Base-by-base conservation (phyloP, 2,888 invertebrate genomes). In the Tetragonisca angustula region DNA sequence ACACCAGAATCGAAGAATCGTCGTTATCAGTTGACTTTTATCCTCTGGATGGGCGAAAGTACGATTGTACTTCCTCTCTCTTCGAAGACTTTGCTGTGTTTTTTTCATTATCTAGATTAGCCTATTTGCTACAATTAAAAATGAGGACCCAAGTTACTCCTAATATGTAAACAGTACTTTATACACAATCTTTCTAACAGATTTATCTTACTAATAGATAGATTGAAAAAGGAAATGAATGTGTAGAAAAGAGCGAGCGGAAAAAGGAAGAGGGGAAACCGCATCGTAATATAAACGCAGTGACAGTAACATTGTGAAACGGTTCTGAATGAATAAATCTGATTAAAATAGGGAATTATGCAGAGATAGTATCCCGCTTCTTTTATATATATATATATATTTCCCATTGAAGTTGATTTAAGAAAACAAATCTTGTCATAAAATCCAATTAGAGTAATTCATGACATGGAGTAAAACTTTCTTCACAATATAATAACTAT, bases 81-180 rank as follows among this genome's bases (percentile, higher is more conserved):
- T 86, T 88, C 84, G 84, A 87, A 89, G 88, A 82, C 87, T 88
- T 91, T 90, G 91, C 89, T 91, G 89, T 90, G 86, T 90, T 90
- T 90, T 89, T 91, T 91, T 88, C 88, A 91, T 91, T 91, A 91
- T 88, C 90, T 89, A 91, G 89, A 90, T 90, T 89, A 91, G 89
- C 88, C 88, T 91, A 91, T 90, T 85, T 88, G 84, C 88, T 90
- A 90, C 80, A 90, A 87, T 89, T 85, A 87, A 90, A 88, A 91
- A 91, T 86, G 88, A 88, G 90, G 91, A 90, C 91, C 92, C 90
- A 91, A 91, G 91, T 91, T 92, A 91, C 89, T 92, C 88, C 88
- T 87, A 89, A 89, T 89, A 85, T 88, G 75, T 83, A 88, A 81
- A 73, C 80, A 83, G 36, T 73, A 81, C 75, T 84, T 89, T 79